Base-by-base conservation (phyloP, 2,113 vertebrate species). In the Elephas maximus region DNA sequence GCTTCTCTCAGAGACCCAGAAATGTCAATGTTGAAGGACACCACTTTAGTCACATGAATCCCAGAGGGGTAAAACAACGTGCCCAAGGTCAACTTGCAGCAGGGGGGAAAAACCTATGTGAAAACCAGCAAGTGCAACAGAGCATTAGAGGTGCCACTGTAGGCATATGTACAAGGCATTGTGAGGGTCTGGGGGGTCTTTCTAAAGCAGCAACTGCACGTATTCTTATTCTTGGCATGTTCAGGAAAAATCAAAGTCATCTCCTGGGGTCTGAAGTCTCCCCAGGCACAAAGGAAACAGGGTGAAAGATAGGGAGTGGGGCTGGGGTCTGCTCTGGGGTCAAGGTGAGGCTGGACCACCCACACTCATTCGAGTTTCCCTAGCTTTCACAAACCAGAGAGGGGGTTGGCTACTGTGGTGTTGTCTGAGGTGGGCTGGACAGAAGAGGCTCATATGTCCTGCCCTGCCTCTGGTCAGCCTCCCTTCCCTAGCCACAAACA, bases 401-500 rank as follows among this genome's bases (percentile, higher is more conserved):
- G 80, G n/a, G 30, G 57, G 5, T 10, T n/a, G n/a, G 17, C 28
- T 30, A 4, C 18, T 44, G 18, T 24, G 24, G 0, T 17, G 14
- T 2, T 53, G 23, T 71, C 77, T 88, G 73, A 86, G 30, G 4
- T 8, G 24, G 28, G n/a, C 57, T 21, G 1, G 17, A 62, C 67
- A 60, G 60, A 60, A 77, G 62, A 60, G 65, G 53, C 62, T 71
- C 51, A 24, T 0, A 1, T 4, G 28, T n/a, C 67, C 53, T 48
- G 10, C 0, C 14, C 79, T 37, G 9, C 14, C 77, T 77, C n/a
- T 14, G 10, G 8, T 11, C 90, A 44, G 62, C 62, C 63, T 67
- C 53, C 81, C 24, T 21, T 41, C n/a, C 14, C 26, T 14, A 0
- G 26, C 23, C 20, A 48, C 0, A 0, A 41, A 57, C 10, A 48